Evolutionary conservation across 1,140 invertebrate species (phyloP).

Genomic region (Leptopilina clavipes): DNA sequence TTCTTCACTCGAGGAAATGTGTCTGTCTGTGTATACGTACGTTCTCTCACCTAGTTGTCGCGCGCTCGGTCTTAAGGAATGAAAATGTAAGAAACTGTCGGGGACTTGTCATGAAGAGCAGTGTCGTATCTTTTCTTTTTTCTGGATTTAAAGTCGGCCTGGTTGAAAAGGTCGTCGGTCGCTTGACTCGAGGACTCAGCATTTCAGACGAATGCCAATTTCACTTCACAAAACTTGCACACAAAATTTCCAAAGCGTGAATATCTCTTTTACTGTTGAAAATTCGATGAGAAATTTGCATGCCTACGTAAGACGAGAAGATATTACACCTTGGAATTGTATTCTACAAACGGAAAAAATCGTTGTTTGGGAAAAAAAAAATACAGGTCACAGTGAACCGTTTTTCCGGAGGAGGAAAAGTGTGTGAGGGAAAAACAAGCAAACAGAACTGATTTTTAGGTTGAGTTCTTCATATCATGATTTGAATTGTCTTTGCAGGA

Average conservation of each 20-base stretch:
- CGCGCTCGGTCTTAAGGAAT: not conserved
- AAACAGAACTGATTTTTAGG: no score
- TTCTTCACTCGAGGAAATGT: not conserved
- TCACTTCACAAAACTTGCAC: not conserved
- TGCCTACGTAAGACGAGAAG: not conserved
- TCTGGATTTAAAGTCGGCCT: conserved; percentile 21
- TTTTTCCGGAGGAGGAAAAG: no score
- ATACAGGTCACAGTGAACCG: no score
- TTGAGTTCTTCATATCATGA: no score
- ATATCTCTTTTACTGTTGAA: not conserved
- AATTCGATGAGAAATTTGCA: conserved; percentile 32
- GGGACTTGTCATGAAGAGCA: conserved; percentile 11
- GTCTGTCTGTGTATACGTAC: not conserved
- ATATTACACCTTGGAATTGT: not conserved
- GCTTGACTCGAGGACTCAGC: conserved; percentile 23
- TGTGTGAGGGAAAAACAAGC: no score
- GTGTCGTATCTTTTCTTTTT: not conserved
- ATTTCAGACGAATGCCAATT: conserved; percentile 25
- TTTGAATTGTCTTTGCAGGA: not conserved
- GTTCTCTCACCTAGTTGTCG: not conserved
- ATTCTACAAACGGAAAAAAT: not conserved
- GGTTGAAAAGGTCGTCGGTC: not conserved
- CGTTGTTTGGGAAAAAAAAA: no score
- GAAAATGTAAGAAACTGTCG: conserved; percentile 2
- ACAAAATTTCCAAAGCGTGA: conserved; percentile 5